These are phyloP conservation scores for Hydriomena furcata DNA, from an alignment of 2,888 invertebrate species.

Conservation along the genomic window DNA sequence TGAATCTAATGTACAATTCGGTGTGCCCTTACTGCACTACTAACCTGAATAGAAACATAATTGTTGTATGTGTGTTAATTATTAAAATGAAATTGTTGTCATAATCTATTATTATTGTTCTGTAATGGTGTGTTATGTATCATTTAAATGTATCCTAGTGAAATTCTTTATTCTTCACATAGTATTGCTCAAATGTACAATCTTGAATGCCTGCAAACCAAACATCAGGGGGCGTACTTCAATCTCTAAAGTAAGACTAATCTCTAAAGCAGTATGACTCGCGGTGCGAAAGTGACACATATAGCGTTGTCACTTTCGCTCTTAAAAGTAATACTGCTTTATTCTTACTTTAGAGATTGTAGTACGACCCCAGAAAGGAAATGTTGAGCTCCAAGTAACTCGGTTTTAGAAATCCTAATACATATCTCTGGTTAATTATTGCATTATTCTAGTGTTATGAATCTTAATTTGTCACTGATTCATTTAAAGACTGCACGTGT, in stretches of 20 bases:
- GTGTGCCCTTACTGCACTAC: conserved; percentile 36
- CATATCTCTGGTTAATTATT: conserved; percentile 75
- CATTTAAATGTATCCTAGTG: conserved; percentile 25
- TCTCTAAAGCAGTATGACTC: too few relatives aligned
- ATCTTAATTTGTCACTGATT: conserved; percentile 53
- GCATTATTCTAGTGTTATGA: conserved; percentile 44
- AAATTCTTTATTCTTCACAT: conserved; percentile 6
- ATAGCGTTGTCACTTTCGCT: too few relatives aligned
- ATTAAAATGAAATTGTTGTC: conserved; percentile 58
- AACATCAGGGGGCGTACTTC: too few relatives aligned
- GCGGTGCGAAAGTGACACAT: too few relatives aligned
- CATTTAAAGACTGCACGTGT: conserved; percentile 68
- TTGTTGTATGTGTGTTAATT: conserved; percentile 64
- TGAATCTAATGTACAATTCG: conserved; percentile 37
- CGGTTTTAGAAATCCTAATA: too few relatives aligned
- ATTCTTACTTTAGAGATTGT: too few relatives aligned
- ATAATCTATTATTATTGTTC: conserved; percentile 43
- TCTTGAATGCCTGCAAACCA: not conserved
- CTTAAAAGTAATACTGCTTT: too few relatives aligned
- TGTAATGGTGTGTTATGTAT: conserved; percentile 36
- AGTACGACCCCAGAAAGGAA: too few relatives aligned
- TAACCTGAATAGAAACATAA: conserved; percentile 41
- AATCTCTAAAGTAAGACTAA: too few relatives aligned
- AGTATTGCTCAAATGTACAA: conserved; percentile 17
- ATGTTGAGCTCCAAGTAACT: too few relatives aligned